A percentile compares a stretch with the other conserved stretches of the same genome.
Conservation (phyloP, 2,797 vertebrate genomes). For the Macrochelys suwanniensis region DNA sequence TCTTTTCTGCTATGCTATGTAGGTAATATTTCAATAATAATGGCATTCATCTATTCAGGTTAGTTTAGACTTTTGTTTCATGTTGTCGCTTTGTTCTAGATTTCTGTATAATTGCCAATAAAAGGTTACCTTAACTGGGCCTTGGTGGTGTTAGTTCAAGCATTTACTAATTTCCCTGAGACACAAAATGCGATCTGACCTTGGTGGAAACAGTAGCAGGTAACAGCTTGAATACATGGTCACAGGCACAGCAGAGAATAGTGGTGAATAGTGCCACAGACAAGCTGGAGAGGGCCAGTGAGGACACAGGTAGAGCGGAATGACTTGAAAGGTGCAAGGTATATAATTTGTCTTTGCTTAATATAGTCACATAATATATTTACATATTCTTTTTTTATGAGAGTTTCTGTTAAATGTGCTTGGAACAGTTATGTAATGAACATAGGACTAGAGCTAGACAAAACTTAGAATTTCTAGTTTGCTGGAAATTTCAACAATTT, state of each 20-base stretch:
- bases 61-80: not conserved
- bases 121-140: not conserved
- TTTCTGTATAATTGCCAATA: not conserved
- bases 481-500: not conserved
- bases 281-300: not conserved
- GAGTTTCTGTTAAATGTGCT: not conserved
- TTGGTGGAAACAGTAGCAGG: not conserved
- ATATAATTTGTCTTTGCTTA: not conserved
- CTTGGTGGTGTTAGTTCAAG: not conserved
- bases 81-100: not conserved
- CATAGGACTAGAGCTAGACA: not conserved
- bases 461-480: not conserved
- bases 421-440: not conserved
- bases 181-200: not conserved
- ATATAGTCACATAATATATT: not conserved
- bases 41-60: not conserved
- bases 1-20: not conserved
- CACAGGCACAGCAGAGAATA: not conserved
- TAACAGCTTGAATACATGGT: not conserved
- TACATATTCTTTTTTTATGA: not conserved
- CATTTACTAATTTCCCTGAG: not conserved
- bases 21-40: not conserved
- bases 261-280: not conserved
- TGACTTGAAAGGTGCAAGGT: not conserved
- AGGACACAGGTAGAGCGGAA: not conserved